Percentiles rank a stretch among this genome's conserved stretches.
phyloP scores from a whole-genome alignment of 1,140 invertebrate genomes.

The Microplitis demolitor region DNA sequence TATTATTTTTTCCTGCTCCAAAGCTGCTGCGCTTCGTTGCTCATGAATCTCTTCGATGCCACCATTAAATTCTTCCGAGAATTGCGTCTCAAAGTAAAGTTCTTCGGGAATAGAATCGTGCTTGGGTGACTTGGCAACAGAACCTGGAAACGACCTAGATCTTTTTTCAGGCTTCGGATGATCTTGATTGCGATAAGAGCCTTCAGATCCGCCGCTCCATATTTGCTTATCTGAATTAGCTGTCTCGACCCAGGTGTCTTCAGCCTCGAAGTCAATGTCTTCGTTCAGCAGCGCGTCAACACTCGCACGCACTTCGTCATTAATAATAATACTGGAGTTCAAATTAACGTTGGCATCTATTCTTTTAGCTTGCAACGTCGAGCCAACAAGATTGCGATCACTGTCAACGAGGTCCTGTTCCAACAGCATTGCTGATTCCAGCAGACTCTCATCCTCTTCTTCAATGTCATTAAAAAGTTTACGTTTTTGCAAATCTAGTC shows the following conservation, averaged over 20 bases:
- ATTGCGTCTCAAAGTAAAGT: conserved; percentile 34
- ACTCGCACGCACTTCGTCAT: conserved; percentile 37
- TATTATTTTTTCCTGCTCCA: conserved; percentile 46
- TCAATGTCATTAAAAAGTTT: conserved; percentile 39
- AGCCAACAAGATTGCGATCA: neutral
- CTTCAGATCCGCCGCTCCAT: conserved; percentile 9
- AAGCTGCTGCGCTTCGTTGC: conserved; percentile 11
- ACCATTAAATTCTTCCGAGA: conserved; percentile 4
- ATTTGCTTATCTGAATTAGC: neutral
- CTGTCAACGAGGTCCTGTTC: neutral
- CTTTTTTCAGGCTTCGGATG: neutral
- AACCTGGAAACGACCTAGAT: neutral
- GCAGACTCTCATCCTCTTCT: neutral
- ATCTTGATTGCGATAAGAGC: neutral
- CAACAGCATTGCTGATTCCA: conserved; percentile 19
- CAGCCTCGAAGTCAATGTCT: conserved; percentile 30
- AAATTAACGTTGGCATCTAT: neutral
- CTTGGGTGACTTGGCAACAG: neutral
- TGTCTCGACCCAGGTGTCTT: conserved; percentile 4
- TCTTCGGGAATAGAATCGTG: conserved; percentile 33
- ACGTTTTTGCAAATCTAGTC: conserved; percentile 35
- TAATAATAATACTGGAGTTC: conserved; percentile 1
- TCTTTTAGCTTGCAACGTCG: neutral
- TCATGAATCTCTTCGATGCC: conserved; percentile 7
- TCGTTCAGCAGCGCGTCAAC: conserved; percentile 40